Evolutionary conservation across 1,140 invertebrate species (phyloP).

Genomic region (Drosophila arizonae): DNA sequence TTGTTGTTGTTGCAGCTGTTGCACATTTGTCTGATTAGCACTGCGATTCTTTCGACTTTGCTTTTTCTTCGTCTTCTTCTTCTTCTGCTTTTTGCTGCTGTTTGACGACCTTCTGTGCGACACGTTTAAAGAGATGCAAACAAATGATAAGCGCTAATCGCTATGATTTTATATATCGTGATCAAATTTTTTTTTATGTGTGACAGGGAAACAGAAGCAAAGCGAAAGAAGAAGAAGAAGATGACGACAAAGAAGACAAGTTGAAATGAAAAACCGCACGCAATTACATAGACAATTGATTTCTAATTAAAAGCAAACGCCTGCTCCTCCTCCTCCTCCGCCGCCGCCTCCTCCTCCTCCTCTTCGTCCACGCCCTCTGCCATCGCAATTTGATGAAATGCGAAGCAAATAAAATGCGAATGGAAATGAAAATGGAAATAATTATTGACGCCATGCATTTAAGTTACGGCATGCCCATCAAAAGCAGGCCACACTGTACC

Average conservation of each 20-base stretch:
- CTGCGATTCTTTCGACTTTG: conserved; percentile 28
- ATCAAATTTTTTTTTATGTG: conserved; percentile 7
- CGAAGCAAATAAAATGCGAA: conserved; percentile 3
- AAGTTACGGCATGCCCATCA: conserved; percentile 61
- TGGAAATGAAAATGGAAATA: conserved; percentile 49
- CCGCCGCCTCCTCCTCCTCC: no score
- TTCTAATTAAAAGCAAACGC: conserved; percentile 59
- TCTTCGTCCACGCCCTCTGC: no score
- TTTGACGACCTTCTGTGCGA: conserved; percentile 48
- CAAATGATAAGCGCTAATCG: conserved; percentile 25
- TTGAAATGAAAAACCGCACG: conserved; percentile 1
- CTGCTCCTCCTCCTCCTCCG: no score
- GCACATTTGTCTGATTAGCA: conserved; percentile 54
- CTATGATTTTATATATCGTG: conserved; percentile 24
- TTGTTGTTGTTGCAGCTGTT: conserved; percentile 31
- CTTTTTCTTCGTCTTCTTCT: no score
- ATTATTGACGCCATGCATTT: conserved; percentile 69
- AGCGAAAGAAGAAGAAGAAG: background rate
- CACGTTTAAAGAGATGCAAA: conserved; percentile 33
- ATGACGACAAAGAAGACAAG: background rate
- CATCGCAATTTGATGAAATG: conserved; percentile 16
- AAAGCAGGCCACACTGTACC: conserved; percentile 27
- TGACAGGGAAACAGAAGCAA: conserved; percentile 16
- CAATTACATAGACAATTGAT: conserved; percentile 72
- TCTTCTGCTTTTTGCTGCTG: conserved; percentile 2